phyloP scores from a whole-genome alignment of 2,797 vertebrate species.

The Glossophaga mutica region DNA sequence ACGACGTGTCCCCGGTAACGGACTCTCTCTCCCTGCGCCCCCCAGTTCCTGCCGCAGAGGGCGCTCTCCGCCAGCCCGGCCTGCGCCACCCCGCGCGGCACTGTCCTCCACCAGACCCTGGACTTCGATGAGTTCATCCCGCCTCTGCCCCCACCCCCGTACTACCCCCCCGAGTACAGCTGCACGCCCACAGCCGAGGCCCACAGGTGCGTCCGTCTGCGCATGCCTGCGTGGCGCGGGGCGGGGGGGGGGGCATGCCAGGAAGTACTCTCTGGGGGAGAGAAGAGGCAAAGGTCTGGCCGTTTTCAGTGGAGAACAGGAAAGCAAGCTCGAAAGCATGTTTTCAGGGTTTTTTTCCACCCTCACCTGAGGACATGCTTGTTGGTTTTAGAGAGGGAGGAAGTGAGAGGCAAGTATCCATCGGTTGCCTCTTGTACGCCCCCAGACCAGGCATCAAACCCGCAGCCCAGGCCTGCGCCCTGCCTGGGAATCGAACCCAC shows the following conservation, averaged over 20 bases:
- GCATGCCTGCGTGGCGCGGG: not conserved
- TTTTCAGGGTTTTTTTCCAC: not conserved
- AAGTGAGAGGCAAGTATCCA: not conserved
- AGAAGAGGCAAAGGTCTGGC: accelerated
- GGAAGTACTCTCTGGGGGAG: not conserved
- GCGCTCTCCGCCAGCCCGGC: slow-evolving; percentile 87
- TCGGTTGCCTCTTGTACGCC: not conserved
- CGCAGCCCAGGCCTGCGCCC: not conserved
- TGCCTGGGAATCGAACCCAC: not conserved
- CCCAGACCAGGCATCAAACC: no score
- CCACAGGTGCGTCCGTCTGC: slow-evolving; percentile 87
- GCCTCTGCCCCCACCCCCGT: slow-evolving; percentile 96
- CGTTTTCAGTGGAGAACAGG: not conserved
- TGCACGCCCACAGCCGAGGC: slow-evolving; percentile 92
- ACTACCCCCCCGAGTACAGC: slow-evolving; percentile 97
- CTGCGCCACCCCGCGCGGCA: slow-evolving; percentile 94
- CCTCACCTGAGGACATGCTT: not conserved
- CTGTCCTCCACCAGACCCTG: slow-evolving; percentile 93
- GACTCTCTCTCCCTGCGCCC: slow-evolving; percentile 59
- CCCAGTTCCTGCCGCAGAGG: slow-evolving; percentile 96
- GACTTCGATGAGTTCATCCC: slow-evolving; percentile 98
- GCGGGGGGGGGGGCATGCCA: no score
- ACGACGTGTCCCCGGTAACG: not conserved
- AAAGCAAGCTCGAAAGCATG: accelerated
- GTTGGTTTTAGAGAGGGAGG: no score